A percentile compares a stretch with the other conserved stretches of the same genome.
Conservation (phyloP, 2,797 vertebrate genomes). For the Alcedo quadribrachys region DNA sequence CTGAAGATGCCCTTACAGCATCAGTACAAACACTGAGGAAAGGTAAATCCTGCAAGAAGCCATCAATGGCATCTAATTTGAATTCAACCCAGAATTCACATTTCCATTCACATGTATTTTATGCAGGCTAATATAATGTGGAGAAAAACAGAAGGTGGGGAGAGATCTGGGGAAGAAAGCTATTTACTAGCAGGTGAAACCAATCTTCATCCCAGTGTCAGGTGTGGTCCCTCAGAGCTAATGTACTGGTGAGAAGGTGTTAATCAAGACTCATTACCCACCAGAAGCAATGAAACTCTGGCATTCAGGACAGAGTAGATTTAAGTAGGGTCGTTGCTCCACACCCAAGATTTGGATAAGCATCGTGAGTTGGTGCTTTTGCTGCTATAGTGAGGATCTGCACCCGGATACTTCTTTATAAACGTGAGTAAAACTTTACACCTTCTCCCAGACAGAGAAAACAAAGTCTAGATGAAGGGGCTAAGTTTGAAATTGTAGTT, state of each 20-base stretch:
- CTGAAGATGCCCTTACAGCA: neutral
- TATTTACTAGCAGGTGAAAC: neutral
- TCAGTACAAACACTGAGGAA: neutral
- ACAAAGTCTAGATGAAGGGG: neutral
- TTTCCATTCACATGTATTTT: neutral
- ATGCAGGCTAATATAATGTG: neutral
- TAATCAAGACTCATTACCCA: neutral
- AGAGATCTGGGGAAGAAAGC: accelerated
- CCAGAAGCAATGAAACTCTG: neutral
- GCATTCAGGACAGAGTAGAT: neutral
- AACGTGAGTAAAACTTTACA: neutral
- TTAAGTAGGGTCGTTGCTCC: neutral
- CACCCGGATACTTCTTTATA: neutral
- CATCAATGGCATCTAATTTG: neutral
- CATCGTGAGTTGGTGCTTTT: accelerated
- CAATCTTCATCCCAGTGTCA: neutral
- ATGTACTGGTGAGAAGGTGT: neutral
- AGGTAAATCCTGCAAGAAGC: neutral
- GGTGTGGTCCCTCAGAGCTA: neutral
- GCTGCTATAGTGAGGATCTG: neutral
- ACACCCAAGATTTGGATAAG: accelerated
- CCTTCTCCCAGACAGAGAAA: neutral
- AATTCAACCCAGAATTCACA: neutral
- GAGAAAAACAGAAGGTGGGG: neutral
- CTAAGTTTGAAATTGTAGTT: neutral